A percentile compares a stretch with the other conserved stretches of the same genome.
These are phyloP conservation scores for Dermatemys mawii DNA, from an alignment of 2,113 vertebrate species.

Conservation along the genomic window DNA sequence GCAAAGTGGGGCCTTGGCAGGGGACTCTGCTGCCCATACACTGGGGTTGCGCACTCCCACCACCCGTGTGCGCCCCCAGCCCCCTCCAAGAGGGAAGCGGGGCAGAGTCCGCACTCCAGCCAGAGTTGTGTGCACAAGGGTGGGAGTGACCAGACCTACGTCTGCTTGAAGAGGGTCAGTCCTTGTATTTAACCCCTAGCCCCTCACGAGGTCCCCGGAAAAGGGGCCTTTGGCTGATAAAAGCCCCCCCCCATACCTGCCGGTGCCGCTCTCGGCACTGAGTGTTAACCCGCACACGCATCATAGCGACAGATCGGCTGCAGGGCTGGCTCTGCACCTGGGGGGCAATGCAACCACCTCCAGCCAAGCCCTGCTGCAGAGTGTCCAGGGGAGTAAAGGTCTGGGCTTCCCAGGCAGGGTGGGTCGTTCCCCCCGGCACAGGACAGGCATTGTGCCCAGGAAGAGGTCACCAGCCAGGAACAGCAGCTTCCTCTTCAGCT, in stretches of 20 bases:
- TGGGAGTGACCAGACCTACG: slow-evolving; percentile 61
- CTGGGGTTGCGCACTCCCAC: not conserved
- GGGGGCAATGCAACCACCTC: not conserved
- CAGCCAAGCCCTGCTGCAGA: not conserved
- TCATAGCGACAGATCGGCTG: accelerated
- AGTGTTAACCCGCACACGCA: too few species aligned
- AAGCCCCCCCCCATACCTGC: not conserved
- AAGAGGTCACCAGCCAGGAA: not conserved
- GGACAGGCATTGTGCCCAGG: not conserved
- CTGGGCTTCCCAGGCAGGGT: not conserved
- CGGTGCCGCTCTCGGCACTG: too few species aligned
- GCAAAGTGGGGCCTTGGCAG: not conserved
- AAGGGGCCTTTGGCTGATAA: accelerated
- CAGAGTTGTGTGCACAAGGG: accelerated
- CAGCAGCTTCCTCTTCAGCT: not conserved
- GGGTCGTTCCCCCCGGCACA: not conserved
- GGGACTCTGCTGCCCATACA: not conserved
- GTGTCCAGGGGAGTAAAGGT: not conserved
- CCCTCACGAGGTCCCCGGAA: not conserved
- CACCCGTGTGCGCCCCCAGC: not conserved
- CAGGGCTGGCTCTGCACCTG: not conserved
- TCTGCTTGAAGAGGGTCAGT: not conserved
- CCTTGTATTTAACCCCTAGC: slow-evolving; percentile 43
- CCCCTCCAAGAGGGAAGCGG: not conserved
- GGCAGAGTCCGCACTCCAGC: not conserved